These are phyloP conservation scores for Rhinichthys klamathensis DNA, from an alignment of 2,113 vertebrate species.

Conservation along the genomic window DNA sequence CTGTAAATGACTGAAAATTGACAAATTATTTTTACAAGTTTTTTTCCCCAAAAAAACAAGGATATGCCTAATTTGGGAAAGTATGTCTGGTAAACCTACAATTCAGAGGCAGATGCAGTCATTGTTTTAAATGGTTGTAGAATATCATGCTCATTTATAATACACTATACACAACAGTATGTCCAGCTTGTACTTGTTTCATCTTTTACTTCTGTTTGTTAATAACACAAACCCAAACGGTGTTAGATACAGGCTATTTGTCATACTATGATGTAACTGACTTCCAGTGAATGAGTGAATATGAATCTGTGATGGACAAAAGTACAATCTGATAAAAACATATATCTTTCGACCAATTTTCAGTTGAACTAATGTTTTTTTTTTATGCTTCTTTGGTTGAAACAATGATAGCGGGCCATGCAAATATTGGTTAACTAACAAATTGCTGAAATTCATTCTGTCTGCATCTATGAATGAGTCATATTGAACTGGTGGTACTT, in stretches of 20 bases:
- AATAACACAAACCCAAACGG: background rate
- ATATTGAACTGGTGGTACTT: background rate
- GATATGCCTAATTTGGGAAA: slow-evolving; percentile 60
- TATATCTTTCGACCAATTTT: background rate
- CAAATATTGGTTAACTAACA: background rate
- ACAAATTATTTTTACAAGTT: slow-evolving; percentile 70
- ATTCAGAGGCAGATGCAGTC: slow-evolving; percentile 71
- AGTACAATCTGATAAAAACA: background rate
- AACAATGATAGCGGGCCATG: no score
- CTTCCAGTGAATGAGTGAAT: background rate
- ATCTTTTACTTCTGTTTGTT: background rate
- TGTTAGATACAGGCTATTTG: background rate
- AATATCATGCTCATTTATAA: slow-evolving; percentile 58
- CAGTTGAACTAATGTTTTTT: background rate
- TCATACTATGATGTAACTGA: background rate
- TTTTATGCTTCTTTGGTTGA: background rate
- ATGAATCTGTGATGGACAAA: background rate
- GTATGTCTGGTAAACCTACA: slow-evolving; percentile 61
- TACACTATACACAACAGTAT: slow-evolving; percentile 49
- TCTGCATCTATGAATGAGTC: background rate
- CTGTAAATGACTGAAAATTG: slow-evolving; percentile 68
- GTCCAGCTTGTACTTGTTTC: background rate
- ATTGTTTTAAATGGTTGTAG: slow-evolving; percentile 87
- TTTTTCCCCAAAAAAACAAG: slow-evolving; percentile 56
- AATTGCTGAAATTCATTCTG: background rate